Conservation (phyloP, 2,113 vertebrate genomes). For the Amphiprion percula region DNA sequence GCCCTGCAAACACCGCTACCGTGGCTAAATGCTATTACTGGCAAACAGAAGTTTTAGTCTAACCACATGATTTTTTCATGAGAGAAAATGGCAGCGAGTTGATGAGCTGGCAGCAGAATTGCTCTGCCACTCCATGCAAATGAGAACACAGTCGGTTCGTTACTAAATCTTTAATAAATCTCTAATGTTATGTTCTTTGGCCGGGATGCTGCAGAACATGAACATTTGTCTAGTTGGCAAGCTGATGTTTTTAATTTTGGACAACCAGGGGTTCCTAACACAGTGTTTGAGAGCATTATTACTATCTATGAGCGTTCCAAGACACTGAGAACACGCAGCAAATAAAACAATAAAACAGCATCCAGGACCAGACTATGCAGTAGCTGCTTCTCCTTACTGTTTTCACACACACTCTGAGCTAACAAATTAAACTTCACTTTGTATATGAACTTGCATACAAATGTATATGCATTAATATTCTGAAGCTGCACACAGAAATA, state of each 20-base stretch:
- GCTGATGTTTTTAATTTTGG: conserved; percentile 28
- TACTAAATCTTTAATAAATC: conserved; percentile 20
- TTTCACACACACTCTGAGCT: too few species aligned
- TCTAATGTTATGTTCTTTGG: conserved; percentile 29
- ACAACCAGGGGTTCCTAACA: background rate
- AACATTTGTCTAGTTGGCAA: conserved; percentile 41
- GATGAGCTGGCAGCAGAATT: conserved; percentile 29
- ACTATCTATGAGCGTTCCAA: too few species aligned
- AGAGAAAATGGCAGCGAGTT: conserved; percentile 24
- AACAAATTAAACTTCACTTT: too few species aligned
- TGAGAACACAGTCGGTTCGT: conserved; percentile 41
- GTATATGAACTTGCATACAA: too few species aligned
- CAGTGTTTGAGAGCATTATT: background rate
- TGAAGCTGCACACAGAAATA: too few species aligned
- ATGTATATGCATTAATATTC: too few species aligned
- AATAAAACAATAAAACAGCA: too few species aligned
- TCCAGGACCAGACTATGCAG: too few species aligned
- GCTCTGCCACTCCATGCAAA: conserved; percentile 30
- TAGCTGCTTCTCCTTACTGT: too few species aligned
- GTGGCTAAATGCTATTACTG: background rate
- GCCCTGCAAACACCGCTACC: background rate
- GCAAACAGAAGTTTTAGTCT: conserved; percentile 3
- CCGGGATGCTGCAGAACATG: conserved; percentile 26
- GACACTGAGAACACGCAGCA: too few species aligned
- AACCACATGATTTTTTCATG: conserved; percentile 7